Evolutionary conservation across 1,140 invertebrate genomes (phyloP), one percentile per base, ranked within the genome.

Genomic region (Oedothorax gibbosus): DNA sequence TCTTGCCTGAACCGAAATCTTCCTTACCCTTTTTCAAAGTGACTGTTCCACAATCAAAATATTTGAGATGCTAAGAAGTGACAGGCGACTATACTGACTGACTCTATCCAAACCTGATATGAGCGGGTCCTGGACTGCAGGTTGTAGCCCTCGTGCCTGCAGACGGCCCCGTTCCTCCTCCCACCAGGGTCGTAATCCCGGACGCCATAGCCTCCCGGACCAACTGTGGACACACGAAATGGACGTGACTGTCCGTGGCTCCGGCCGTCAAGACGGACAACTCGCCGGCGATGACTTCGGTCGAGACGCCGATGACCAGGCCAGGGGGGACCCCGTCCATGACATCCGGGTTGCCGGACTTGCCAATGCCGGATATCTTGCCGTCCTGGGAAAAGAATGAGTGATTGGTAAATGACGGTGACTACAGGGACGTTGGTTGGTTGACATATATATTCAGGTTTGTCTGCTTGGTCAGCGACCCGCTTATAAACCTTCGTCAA

Each of bases 151-250:
- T 88, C 4, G 89, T 89, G 0, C 90, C 90, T 5, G 89, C 88
- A 0, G 89, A 89, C 4, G 90, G 90, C 2, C 90, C 90, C 0
- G 90, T 90, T 3, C 90, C 90, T 14, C 90, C 90, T 15, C 90
- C 90, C 86, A 90, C 88, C 87, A 91, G 84, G 0, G 90, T 91
- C 15, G 90, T 91, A 10, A 90, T 87, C 10, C 90, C 90, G 60
- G 89, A 88, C 9, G 89, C 87, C 3, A 91, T 80, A 4, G 90
- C 90, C 64, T 90, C 88, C 18, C 86, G 76, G 4, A 88, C 86
- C 18, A 89, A 85, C 77, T 90, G 90, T 1, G 89, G 89, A 69
- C 90, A 91, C 57, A 90, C 90, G 84, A 90, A 90, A 87, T 90
- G 89, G 18, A 90, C 88, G 68, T 90, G 90, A 6, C 83, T 87